Base-by-base conservation (phyloP, 2,113 vertebrate genomes). In the Aplodontia rufa region DNA sequence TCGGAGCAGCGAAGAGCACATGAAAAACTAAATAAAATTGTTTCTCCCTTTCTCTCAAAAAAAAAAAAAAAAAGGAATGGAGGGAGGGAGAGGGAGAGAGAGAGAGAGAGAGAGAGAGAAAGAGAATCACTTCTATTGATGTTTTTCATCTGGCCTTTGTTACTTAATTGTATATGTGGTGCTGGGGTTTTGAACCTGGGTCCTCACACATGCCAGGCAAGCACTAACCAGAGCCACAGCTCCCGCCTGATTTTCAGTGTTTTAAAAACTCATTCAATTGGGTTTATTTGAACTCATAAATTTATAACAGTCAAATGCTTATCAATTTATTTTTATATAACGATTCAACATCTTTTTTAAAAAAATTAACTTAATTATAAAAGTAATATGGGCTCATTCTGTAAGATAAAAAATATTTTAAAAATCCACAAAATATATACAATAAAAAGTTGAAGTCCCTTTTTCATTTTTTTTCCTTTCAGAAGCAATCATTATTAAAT, bases 251-350 rank as follows among this genome's bases (percentile, higher is more conserved):
- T 30, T 92, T 76, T 81, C 32, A 84, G 22, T 72, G 87, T 81
- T 87, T 93, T 94, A n/a, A n/a, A 94, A 80, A 74, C 5, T 45
- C 81, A 66, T 88, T 96, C 37, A 69, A 30, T 8, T 87, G 10
- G 26, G 49, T 3, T 28, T 90, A 88, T 85, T 42, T 78, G 14
- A 96, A 91, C 3, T 69, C 40, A 37, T 47, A 85, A 45, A 49
- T 74, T 69, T 95, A 69, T 7, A 55, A 81, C 17, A 91, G 30
- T 53, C 37, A 84, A 45, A 88, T 49, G 28, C 6, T 74, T 74
- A 3, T 83, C 60, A 74, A 28, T 66, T 30, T 69, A 68, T 64
- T 78, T 72, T 92, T 87, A 83, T 42, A 58, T 58, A 76, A 71
- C n/a, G 30, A 93, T 58, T 86, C 42, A 69, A 69, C 47, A 72